Evolutionary conservation across 2,888 invertebrate genomes (phyloP).

Genomic region (Carcina quercana): DNA sequence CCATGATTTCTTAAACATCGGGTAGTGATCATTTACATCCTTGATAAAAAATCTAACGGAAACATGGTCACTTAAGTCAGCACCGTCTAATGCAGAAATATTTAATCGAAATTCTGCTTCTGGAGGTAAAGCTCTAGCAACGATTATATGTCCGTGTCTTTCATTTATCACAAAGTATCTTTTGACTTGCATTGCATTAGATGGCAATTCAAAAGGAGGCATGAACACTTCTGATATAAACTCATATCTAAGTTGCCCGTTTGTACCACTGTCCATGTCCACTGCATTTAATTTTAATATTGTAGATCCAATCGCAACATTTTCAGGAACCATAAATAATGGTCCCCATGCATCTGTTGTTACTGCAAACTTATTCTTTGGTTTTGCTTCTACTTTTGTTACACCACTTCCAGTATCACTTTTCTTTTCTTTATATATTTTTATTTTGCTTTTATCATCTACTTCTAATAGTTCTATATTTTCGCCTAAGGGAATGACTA

Average conservation of each 20-base stretch:
- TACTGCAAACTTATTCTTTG: constrained; percentile 52
- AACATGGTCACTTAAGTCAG: constrained; percentile 81
- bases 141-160: constrained; percentile 82
- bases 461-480: constrained; percentile 79
- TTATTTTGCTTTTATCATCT: constrained; percentile 66
- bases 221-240: constrained; percentile 80
- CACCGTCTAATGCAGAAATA: constrained; percentile 84
- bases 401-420: constrained; percentile 38
- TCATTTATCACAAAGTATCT: constrained; percentile 85
- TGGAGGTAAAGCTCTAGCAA: constrained; percentile 81
- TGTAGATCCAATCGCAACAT: constrained; percentile 79
- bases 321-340: constrained; percentile 81
- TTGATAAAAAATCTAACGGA: constrained; percentile 81
- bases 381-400: constrained; percentile 44
- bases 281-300: constrained; percentile 81
- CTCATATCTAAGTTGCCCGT: constrained; percentile 82
- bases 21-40: constrained; percentile 89
- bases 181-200: constrained; percentile 67
- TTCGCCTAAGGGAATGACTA: constrained; percentile 80
- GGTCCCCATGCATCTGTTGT: constrained; percentile 63
- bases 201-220: constrained; percentile 58
- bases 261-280: constrained; percentile 82
- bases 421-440: constrained; percentile 57
- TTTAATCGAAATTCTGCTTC: constrained; percentile 85
- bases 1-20: constrained; percentile 87